Percentiles rank a stretch among this genome's conserved stretches.
These are phyloP conservation scores for Alloscopus bannaensis DNA, from an alignment of 2,888 invertebrate species.

Conservation along the genomic window DNA sequence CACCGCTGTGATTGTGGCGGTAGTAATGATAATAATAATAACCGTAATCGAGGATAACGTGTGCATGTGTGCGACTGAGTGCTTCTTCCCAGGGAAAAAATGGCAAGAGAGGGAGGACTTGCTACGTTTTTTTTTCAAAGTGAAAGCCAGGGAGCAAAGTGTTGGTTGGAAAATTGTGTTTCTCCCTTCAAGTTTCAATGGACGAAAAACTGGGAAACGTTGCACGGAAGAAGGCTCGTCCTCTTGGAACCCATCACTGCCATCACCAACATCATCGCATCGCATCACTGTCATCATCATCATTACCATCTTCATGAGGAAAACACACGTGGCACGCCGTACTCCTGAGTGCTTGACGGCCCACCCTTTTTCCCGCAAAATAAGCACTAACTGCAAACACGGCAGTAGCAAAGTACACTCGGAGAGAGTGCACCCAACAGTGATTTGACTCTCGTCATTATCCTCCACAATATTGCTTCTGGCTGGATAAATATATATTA, in stretches of 20 bases:
- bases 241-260: slow-evolving; percentile 42
- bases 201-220: slow-evolving; percentile 31
- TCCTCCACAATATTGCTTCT: slow-evolving; percentile 42
- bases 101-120: background rate
- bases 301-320: slow-evolving; percentile 50
- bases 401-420: slow-evolving; percentile 18
- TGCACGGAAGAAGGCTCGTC: slow-evolving; percentile 41
- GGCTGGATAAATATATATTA: slow-evolving; percentile 44
- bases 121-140: slow-evolving; percentile 22
- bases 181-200: no score
- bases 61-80: slow-evolving; percentile 60
- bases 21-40: slow-evolving; percentile 60
- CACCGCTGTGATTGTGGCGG: slow-evolving; percentile 58
- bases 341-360: slow-evolving; percentile 33
- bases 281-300: slow-evolving; percentile 41
- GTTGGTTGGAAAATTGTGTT: no score
- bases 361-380: slow-evolving; percentile 59
- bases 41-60: slow-evolving; percentile 62
- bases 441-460: slow-evolving; percentile 51
- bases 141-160: slow-evolving; percentile 54
- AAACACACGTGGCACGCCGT: slow-evolving; percentile 63
- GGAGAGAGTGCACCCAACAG: slow-evolving; percentile 59
- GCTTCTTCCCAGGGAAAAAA: slow-evolving; percentile 53
- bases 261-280: slow-evolving; percentile 28
- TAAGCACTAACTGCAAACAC: slow-evolving; percentile 32